Percentiles rank a stretch among this genome's conserved stretches.
Evolutionary conservation across 2,113 vertebrate genomes (phyloP).

Genomic region (Pelecanus crispus): DNA sequence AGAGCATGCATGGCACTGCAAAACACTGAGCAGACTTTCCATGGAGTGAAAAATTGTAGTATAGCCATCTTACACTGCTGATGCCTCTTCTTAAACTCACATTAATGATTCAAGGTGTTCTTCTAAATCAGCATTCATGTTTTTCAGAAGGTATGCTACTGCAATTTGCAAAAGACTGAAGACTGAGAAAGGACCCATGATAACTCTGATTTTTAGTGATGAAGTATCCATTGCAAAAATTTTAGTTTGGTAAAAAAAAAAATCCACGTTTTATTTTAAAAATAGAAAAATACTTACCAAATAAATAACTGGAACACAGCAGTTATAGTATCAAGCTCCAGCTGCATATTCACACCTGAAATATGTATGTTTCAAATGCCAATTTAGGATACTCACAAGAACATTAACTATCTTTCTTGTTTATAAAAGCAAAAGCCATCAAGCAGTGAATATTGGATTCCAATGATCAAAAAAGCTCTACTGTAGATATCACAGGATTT

Average conservation of each 20-base stretch:
- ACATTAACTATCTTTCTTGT: background rate
- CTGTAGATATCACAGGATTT: background rate
- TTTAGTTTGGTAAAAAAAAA: background rate
- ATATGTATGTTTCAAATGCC: background rate
- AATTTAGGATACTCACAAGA: background rate
- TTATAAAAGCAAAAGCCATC: background rate
- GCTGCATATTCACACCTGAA: background rate
- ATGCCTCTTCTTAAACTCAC: background rate
- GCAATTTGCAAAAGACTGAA: background rate
- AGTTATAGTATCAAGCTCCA: background rate
- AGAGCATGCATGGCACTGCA: constrained; percentile 8
- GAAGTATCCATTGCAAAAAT: background rate
- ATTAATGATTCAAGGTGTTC: background rate
- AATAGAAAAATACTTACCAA: constrained; percentile 17
- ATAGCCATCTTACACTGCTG: background rate
- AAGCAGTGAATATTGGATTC: background rate
- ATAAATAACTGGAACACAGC: background rate
- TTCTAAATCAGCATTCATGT: background rate
- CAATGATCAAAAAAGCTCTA: background rate
- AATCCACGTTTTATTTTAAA: background rate
- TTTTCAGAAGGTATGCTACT: background rate
- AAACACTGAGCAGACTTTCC: constrained; percentile 8
- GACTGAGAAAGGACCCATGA: background rate
- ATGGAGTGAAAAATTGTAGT: background rate
- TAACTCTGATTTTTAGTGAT: background rate